A percentile compares a stretch with the other conserved stretches of the same genome.
These are phyloP conservation scores for Eugnorisma glareosa DNA, from an alignment of 2,888 invertebrate genomes.

Conservation along the genomic window DNA sequence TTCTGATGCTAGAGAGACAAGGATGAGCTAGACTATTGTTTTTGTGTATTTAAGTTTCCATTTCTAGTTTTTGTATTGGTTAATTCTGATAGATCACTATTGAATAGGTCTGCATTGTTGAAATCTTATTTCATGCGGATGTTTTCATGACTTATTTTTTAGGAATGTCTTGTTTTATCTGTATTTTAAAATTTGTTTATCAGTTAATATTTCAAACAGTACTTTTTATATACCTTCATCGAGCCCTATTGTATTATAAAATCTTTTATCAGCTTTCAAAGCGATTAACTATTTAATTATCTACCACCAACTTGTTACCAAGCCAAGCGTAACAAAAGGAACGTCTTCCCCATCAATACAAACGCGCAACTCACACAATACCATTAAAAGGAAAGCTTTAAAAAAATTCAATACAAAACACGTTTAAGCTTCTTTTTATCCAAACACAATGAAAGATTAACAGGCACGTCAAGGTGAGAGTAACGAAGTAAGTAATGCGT, in stretches of 20 bases:
- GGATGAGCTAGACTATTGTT: conserved; percentile 16
- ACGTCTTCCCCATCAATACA: conserved; percentile 61
- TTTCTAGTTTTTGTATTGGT: neutral
- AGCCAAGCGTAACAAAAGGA: conserved; percentile 56
- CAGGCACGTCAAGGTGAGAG: conserved; percentile 82
- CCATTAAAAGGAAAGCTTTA: conserved; percentile 67
- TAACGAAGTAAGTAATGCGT: conserved; percentile 85
- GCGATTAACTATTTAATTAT: conserved; percentile 61
- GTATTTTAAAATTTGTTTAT: neutral
- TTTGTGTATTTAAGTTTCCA: conserved; percentile 7
- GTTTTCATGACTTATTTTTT: neutral
- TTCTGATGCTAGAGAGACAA: conserved; percentile 6
- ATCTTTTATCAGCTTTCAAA: conserved; percentile 53
- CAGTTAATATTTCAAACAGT: neutral
- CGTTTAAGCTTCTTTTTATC: conserved; percentile 76
- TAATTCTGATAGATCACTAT: neutral
- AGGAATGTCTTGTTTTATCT: neutral
- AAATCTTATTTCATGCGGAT: neutral
- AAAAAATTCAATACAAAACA: conserved; percentile 80
- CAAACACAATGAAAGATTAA: conserved; percentile 86
- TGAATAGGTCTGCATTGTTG: neutral
- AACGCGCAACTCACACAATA: conserved; percentile 73
- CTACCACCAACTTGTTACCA: conserved; percentile 51
- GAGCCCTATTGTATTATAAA: conserved; percentile 32
- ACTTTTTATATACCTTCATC: conserved; percentile 5